Evolutionary conservation across 2,888 invertebrate genomes (phyloP), one percentile per base, ranked within the genome.

Genomic region (Sarcophaga rosellei): DNA sequence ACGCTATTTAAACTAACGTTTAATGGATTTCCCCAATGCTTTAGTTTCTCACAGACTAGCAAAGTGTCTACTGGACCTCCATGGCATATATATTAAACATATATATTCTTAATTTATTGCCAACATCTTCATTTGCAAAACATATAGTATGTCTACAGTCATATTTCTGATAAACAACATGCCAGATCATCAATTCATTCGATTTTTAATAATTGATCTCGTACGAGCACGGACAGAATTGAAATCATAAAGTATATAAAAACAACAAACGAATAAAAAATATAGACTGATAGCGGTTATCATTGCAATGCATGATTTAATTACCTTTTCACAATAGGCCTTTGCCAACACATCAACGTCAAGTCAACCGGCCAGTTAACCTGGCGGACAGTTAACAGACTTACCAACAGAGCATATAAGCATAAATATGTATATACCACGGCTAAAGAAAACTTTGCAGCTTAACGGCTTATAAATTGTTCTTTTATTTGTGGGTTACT

Each of bases 141-240:
- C 10, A 35, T 35, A 10, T 35, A 10, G 8, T 35, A 35, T 35
- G 8, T 35, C 10, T 35, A 35, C 35, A 35, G 35, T 35, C 10
- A 35, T 10, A 35, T 25, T 35, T 21, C 20, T 25, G 63, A 79
- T 79, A 72, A 80, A 62, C 68, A 45, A 61, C 62, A 35, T 74
- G 80, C 80, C 80, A 81, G 74, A 81, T 81, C 80, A 81, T 69
- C 80, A 81, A 21, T 74, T 68, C 44, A 15, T 53, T 73, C 47
- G 73, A 25, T 44, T 68, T 25, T 68, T 6, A 78, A 35, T 8
- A 63, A 61, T 35, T 45, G 23, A 53, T 53, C 17, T 53, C 21
- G 20, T 11, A 45, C 25, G 23, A 15, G 6, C 57, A 57, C 57
- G 17, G 57, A 57, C 57, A 57, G 15, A 57, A 57, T 57, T n/a